These are phyloP conservation scores for Lycocerus yunnanus DNA, from an alignment of 2,888 invertebrate species.

Conservation along the genomic window DNA sequence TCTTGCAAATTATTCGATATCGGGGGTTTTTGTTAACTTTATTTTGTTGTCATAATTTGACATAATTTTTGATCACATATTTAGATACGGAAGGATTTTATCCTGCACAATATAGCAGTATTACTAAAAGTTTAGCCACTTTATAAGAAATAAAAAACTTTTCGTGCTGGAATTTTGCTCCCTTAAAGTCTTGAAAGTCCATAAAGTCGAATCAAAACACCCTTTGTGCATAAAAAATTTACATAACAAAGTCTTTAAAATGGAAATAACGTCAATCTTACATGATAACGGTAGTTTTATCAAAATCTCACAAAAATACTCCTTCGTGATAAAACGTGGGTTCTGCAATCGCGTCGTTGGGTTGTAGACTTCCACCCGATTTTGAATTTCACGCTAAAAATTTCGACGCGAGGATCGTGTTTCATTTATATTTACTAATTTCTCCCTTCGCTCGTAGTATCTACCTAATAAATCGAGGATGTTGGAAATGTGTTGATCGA, in stretches of 20 bases:
- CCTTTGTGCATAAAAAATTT: background rate
- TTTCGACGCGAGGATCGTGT: background rate
- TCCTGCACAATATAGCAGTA: background rate
- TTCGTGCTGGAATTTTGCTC: background rate
- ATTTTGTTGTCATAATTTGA: background rate
- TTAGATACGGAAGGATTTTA: background rate
- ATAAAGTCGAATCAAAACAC: background rate
- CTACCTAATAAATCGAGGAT: background rate
- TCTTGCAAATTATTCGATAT: conserved; percentile 8
- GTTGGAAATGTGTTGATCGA: background rate
- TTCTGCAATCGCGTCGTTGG: background rate
- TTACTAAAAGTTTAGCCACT: background rate
- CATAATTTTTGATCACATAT: background rate
- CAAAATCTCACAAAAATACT: background rate
- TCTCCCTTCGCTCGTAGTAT: background rate
- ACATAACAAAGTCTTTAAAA: background rate
- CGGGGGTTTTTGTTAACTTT: conserved; percentile 4
- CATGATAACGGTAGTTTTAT: background rate
- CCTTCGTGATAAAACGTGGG: background rate
- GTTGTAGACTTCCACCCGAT: background rate
- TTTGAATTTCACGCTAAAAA: background rate
- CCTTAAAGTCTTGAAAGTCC: background rate
- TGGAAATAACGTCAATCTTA: background rate
- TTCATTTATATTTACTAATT: background rate
- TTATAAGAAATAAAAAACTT: background rate